Evolutionary conservation across 2,888 invertebrate genomes (phyloP).

Genomic region (Lymantria dispar): DNA sequence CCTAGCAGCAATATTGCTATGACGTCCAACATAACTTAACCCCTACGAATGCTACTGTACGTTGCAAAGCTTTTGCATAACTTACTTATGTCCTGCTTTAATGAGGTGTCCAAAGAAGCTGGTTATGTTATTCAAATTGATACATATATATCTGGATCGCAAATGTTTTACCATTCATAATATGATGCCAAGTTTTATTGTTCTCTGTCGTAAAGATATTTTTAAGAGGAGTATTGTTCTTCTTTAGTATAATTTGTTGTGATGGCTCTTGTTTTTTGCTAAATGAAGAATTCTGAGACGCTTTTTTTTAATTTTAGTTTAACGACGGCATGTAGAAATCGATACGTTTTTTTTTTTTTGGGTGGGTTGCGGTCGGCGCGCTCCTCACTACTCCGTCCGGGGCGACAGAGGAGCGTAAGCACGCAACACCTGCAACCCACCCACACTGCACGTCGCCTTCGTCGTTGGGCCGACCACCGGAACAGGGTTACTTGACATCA

Average conservation of each 20-base stretch:
- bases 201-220: constrained; percentile 24
- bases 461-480: no score
- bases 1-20: constrained; percentile 60
- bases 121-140: constrained; percentile 40
- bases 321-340: no score
- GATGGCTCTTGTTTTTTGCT: not conserved
- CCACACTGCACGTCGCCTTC: no score
- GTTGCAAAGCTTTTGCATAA: constrained; percentile 35
- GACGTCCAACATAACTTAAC: constrained; percentile 59
- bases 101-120: constrained; percentile 42
- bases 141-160: constrained; percentile 35
- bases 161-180: constrained; percentile 38
- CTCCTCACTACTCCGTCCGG: no score
- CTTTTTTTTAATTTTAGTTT: no score
- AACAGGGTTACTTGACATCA: no score
- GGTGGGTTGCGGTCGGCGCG: no score
- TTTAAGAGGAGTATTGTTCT: constrained; percentile 12
- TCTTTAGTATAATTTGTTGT: constrained; percentile 12
- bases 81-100: constrained; percentile 39
- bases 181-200: constrained; percentile 29
- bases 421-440: no score
- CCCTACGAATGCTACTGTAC: constrained; percentile 43
- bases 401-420: no score
- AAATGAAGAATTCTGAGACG: not conserved
- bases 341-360: no score